Evolutionary conservation across 2,113 vertebrate genomes (phyloP), one percentile per base, ranked within the genome.

Genomic region (Heterocephalus glaber): DNA sequence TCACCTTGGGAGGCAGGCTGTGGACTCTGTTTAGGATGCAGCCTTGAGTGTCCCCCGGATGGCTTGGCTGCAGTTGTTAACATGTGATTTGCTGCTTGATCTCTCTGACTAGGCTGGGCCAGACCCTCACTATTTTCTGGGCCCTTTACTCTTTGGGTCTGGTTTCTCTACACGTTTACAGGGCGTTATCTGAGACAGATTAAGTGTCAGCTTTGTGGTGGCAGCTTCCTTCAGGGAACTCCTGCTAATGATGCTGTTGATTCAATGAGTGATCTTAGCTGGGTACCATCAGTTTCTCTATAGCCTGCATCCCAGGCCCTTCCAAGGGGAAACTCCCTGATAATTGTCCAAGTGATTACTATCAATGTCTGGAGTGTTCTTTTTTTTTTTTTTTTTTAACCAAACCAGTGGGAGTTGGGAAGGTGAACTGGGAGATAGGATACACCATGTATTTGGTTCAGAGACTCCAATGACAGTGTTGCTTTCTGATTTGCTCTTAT

Each of bases 241-340:
- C 44, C 26, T 90, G 0, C 76, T 98, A 97, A 97, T 81, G 90
- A 92, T 47, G n/a, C 79, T 97, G 84, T 97, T 94, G 97, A 98
- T 97, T 90, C 88, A 80, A 5, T 17, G 86, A 95, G 88, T 90
- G 70, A 66, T 5, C 0, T 58, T 56, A 92, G 30, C 96, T 97
- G 89, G 90, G 80, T 60, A 91, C 92, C 90, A 95, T 94, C 85
- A 66, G 12, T 5, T 33, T 94, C 92, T 96, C 86, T 35, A n/a
- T 33, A 97, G 94, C 44, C 76, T 5, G 30, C 58, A 7, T 90
- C 63, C 65, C 61, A 83, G 65, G 20, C 74, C 91, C 85, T 89
- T 95, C 94, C 89, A 87, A 54, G 54, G 49, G 49, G 30, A 74
- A 86, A 33, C 54, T 80, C 68, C 24, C 80, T 58, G 41, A 54